Base-by-base conservation (phyloP, 1,140 invertebrate genomes). In the Orchesella cincta region DNA sequence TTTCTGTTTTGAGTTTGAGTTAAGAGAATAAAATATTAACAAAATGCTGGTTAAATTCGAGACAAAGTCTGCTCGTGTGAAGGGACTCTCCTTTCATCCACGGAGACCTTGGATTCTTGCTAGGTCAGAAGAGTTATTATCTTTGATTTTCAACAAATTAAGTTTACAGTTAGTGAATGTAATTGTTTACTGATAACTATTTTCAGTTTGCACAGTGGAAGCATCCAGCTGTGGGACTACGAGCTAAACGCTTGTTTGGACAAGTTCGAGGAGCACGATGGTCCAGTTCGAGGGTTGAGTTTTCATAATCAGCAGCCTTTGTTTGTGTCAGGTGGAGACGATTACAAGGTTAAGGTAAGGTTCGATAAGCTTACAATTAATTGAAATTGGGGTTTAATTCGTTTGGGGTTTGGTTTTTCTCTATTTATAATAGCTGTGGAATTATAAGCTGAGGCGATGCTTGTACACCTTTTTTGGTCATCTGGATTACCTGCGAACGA, bases 191-290 rank as follows among this genome's bases (percentile, higher is more conserved):
- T 36, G 1, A 29, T 57, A 36, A 31, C 33, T 46, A 12, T 79
- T 67, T 86, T 31, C 64, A 98, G 96, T 89, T 91, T 99, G 75
- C 98, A 99, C 89, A 98, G 94, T 89, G 98, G 98, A 67, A 91
- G 97, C 52, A 98, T 99, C 82, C 97, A 99, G 85, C 87, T 99
- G 77, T 99, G 98, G 98, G 98, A 99, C 86, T 99, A 99, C 87
- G 94, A 98, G 77, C 99, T 99, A 96, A 97, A 97, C 85, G 98
- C 98, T 18, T 87, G 99, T 67, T 88, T 99, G 77, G 98, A 99
- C 83, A 99, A 99, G 87, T 99, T 98, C 87, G 98, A 99, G 86
- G 98, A 99, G 85, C 98, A 99, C 85, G 98, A 99, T 87, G 98
- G 98, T 1, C 98, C 98, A 18, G 98, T 99, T 23, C 90, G 98